These are phyloP conservation scores for Meloidogyne chitwoodi DNA, from an alignment of 1,140 invertebrate species.

Conservation along the genomic window DNA sequence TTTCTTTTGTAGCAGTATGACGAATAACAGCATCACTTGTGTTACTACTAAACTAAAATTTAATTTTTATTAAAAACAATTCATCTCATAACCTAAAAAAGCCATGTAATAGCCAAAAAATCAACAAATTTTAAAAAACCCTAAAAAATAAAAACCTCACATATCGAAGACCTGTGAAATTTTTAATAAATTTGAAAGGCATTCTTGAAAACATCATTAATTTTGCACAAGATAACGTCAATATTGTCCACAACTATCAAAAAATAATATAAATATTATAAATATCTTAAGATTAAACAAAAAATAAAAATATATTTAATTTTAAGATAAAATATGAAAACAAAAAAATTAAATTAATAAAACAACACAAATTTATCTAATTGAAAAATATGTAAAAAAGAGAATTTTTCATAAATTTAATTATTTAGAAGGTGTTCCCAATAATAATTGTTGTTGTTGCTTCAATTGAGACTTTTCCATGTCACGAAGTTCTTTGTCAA, in stretches of 20 bases:
- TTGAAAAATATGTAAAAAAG: not conserved
- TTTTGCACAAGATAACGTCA: no score
- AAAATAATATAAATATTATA: not conserved
- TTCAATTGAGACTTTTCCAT: conserved; percentile 53
- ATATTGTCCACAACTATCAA: no score
- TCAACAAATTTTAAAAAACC: not conserved
- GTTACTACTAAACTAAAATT: not conserved
- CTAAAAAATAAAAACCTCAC: not conserved
- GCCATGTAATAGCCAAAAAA: no score
- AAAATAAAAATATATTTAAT: no score
- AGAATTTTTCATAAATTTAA: conserved; percentile 5
- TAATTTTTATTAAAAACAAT: not conserved
- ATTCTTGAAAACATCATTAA: not conserved
- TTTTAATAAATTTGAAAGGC: not conserved
- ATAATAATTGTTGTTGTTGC: conserved; percentile 58
- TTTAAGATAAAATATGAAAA: no score
- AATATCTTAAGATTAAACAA: no score
- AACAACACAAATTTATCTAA: not conserved
- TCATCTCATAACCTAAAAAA: no score
- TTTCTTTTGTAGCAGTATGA: not conserved
- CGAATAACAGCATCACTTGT: not conserved
- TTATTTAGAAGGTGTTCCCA: conserved; percentile 34
- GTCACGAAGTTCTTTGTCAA: conserved; percentile 56
- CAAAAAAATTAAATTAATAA: no score
- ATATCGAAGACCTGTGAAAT: not conserved